These are phyloP conservation scores for Haemorhous mexicanus DNA, from an alignment of 2,113 vertebrate genomes.

Conservation along the genomic window DNA sequence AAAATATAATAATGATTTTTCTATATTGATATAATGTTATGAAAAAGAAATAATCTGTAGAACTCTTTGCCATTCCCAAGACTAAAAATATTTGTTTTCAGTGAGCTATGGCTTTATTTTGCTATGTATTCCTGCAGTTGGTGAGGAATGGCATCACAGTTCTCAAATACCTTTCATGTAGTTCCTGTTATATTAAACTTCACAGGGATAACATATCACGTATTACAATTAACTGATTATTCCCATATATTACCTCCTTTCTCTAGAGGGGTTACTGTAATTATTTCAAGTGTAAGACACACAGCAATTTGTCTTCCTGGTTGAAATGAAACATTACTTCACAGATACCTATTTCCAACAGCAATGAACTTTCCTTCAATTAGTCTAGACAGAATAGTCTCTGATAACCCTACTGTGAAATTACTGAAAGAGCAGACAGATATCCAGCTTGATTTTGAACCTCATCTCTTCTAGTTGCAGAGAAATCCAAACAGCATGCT, in stretches of 20 bases:
- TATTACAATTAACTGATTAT: background rate
- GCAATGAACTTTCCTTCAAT: slow-evolving; percentile 1
- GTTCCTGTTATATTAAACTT: background rate
- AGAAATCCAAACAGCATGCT: background rate
- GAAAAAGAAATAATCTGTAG: background rate
- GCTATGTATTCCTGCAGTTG: background rate
- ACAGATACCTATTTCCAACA: background rate
- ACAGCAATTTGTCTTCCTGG: background rate
- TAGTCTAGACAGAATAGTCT: background rate
- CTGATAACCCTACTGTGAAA: slow-evolving; percentile 21
- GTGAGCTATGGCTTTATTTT: background rate
- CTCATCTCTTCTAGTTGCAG: background rate
- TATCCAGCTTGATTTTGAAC: slow-evolving; percentile 8
- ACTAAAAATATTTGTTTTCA: background rate
- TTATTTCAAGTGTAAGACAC: background rate
- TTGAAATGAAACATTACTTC: background rate
- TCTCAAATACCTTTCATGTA: background rate
- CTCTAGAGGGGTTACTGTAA: background rate
- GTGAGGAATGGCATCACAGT: background rate
- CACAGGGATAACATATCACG: background rate
- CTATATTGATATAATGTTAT: background rate
- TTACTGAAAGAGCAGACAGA: background rate
- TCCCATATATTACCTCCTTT: background rate
- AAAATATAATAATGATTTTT: background rate
- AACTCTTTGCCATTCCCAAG: background rate